These are phyloP conservation scores for Agonopterix subpropinquella DNA, from an alignment of 2,888 invertebrate genomes.

Conservation along the genomic window DNA sequence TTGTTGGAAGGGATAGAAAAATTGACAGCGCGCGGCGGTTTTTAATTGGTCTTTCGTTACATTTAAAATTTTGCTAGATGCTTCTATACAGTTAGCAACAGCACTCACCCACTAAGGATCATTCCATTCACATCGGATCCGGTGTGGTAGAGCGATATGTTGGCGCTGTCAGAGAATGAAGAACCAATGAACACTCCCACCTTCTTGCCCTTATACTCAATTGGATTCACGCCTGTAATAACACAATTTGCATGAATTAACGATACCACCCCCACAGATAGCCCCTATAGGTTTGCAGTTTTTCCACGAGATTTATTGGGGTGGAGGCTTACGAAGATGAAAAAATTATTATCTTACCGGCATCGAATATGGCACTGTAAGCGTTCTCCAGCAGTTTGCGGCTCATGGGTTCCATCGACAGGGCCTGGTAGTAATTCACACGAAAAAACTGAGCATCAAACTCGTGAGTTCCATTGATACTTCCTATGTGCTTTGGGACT, in stretches of 20 bases:
- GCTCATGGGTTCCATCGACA: constrained; percentile 77
- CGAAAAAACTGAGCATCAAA: constrained; percentile 80
- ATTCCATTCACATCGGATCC: background rate
- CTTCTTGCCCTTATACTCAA: background rate
- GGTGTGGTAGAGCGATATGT: background rate
- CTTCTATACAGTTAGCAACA: background rate
- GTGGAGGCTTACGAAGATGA: too few species aligned
- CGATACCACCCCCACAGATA: too few species aligned
- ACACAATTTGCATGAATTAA: background rate
- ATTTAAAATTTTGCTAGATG: background rate
- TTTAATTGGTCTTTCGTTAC: background rate
- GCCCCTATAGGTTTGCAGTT: too few species aligned
- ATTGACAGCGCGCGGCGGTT: background rate
- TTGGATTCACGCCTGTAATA: background rate
- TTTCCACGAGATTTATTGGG: too few species aligned
- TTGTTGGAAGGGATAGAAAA: too few species aligned
- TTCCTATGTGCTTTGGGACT: constrained; percentile 77
- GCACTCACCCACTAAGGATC: background rate
- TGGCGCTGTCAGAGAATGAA: background rate
- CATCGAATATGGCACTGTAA: background rate
- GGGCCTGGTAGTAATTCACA: constrained; percentile 75
- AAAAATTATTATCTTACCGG: background rate
- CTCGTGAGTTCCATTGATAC: constrained; percentile 71
- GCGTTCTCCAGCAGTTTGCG: constrained; percentile 45
- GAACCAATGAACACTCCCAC: background rate